A percentile compares a stretch with the other conserved stretches of the same genome.
These are phyloP conservation scores for Hephaestus fuliginosus DNA, from an alignment of 2,797 vertebrate genomes.

Conservation along the genomic window DNA sequence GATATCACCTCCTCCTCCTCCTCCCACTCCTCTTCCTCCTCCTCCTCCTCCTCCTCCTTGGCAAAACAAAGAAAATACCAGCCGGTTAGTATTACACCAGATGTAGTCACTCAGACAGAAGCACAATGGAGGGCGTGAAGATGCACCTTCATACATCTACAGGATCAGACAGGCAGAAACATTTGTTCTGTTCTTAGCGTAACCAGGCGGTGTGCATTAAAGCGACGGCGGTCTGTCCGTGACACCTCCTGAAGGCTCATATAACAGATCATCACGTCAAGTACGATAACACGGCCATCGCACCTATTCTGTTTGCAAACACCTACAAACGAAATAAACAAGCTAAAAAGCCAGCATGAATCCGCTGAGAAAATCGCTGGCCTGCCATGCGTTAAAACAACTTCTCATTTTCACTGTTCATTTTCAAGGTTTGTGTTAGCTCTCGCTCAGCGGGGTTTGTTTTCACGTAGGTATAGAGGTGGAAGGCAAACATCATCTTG, in stretches of 20 bases:
- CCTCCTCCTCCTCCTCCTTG: conserved; percentile 38
- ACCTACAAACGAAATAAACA: background rate
- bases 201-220: background rate
- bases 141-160: background rate
- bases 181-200: background rate
- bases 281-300: background rate
- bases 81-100: background rate
- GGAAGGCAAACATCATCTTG: background rate
- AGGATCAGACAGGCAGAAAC: conserved; percentile 1
- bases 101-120: conserved; percentile 1
- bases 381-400: background rate
- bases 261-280: background rate
- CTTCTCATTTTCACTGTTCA: conserved; percentile 6
- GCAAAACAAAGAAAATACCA: conserved; percentile 41
- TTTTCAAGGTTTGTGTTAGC: conserved; percentile 5
- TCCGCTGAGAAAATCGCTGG: background rate
- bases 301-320: conserved; percentile 14
- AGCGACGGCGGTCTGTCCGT: background rate
- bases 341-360: background rate
- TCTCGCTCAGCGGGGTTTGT: conserved; percentile 27
- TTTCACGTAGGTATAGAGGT: background rate
- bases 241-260: background rate
- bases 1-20: conserved; percentile 39
- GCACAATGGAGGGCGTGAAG: conserved; percentile 1
- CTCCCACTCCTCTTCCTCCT: background rate